Base-by-base conservation (phyloP, 2,888 invertebrate species). In the Nezara viridula region DNA sequence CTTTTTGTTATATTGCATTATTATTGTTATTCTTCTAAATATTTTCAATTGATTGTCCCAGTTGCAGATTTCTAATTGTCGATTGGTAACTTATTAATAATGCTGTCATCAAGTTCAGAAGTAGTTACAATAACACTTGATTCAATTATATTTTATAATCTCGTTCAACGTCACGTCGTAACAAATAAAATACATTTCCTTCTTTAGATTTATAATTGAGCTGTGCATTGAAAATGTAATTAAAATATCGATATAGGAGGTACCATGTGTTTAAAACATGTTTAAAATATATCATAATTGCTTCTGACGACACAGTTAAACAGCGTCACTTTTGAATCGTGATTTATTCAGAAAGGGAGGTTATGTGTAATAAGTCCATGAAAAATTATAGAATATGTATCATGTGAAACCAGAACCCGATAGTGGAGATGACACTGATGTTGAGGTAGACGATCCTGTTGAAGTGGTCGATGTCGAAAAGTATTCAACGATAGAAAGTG, bases 241-340 rank as follows among this genome's bases (percentile, higher is more conserved):
- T 21, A 32, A 73, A 37, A 19, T 60, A 60, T 73, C 66, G 7
- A 73, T 73, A 10, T 37, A 37, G 2, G 37, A 37, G 3, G 10
- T 37, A 37, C 32, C 66, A 73, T 73, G 66, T 73, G 66, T 60
- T 60, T 27, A 60, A 60, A 60, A 60, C 14, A 60, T 60, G 60
- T 37, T 73, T 37, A 19, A 73, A 73, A 37, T 4, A 37, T 37
- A 73, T 27, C 7, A 21, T 19, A 73, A 32, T 32, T 73, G 21
- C 66, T 73, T 21, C 2, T 73, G 37, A 73, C 7, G 27, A 73
- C 32, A 14, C 16, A 73, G 9, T 14, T 21, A 19, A 37, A 37
- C 32, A 73, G 32, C 14, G 66, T 73, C 66, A 21, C 32, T 32
- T 37, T 14, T 37, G 37, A 73, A 37, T 37, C 37, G 19, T 73